Conservation (phyloP, 1,140 invertebrate species). For the Solenopsis invicta region DNA sequence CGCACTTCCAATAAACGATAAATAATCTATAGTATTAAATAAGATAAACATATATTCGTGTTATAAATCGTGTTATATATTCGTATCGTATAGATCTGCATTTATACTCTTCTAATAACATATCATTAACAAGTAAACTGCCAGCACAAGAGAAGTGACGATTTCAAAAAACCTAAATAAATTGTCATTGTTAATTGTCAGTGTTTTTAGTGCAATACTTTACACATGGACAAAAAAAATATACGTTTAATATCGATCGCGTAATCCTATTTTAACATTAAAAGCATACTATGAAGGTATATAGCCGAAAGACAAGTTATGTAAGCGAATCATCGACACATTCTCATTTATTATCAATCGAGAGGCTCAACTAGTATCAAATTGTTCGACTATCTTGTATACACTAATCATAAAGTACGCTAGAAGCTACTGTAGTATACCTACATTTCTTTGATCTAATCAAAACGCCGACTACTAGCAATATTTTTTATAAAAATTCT, state of each 20-base stretch:
- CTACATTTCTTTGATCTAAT: slow-evolving; percentile 40
- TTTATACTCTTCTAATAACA: slow-evolving; percentile 42
- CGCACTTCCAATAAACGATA: slow-evolving; percentile 34
- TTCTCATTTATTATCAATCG: slow-evolving; percentile 37
- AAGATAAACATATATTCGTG: slow-evolving; percentile 33
- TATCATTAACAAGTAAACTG: slow-evolving; percentile 56
- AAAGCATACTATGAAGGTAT: slow-evolving; percentile 17
- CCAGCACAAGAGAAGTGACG: slow-evolving; percentile 22
- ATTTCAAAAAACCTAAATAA: slow-evolving; percentile 24
- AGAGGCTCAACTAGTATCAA: slow-evolving; percentile 56
- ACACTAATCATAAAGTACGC: slow-evolving; percentile 37
- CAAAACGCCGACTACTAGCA: slow-evolving; percentile 41
- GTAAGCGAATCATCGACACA: slow-evolving; percentile 4
- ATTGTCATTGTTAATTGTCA: slow-evolving; percentile 34
- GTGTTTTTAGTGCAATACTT: slow-evolving; percentile 75
- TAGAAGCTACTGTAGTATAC: slow-evolving; percentile 27
- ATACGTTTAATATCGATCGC: slow-evolving; percentile 44
- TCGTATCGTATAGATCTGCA: slow-evolving; percentile 35
- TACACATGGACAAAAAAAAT: slow-evolving; percentile 39
- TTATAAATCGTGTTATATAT: too few species aligned
- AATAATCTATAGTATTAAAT: slow-evolving; percentile 51
- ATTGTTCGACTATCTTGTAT: slow-evolving; percentile 41
- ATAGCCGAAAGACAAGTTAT: slow-evolving; percentile 22
- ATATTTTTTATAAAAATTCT: slow-evolving; percentile 58
- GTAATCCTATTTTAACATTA: slow-evolving; percentile 39